Evolutionary conservation across 2,797 vertebrate species (phyloP), one percentile per base, ranked within the genome.

Genomic region (Chaunax sp.): DNA sequence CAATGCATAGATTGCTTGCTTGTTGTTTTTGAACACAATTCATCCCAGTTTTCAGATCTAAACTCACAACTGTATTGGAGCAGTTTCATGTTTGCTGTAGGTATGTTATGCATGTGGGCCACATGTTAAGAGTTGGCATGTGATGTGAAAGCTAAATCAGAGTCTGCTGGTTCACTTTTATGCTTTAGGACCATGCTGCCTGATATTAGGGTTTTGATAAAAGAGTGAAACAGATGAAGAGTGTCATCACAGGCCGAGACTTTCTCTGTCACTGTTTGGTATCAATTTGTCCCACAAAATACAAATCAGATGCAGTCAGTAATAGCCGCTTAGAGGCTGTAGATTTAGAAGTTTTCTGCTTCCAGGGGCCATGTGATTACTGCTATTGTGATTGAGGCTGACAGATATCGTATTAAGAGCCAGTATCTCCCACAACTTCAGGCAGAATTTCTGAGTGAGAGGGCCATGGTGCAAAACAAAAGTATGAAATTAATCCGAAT

Each of bases 71-170:
- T 61, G 19, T 37, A 35, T 11, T 11, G 20, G 22, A 59, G 43
- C 13, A 13, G 25, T 41, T 56, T 50, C 19, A 18, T 41, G 11
- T 59, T 28, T 79, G 12, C 33, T 67, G 55, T 46, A 44, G 40
- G 43, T 73, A 53, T 60, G 38, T 45, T 50, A 15, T 53, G 55
- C 13, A 12, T 40, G 19, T 57, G 61, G 57, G 44, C 58, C 68
- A 66, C 38, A 33, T 45, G 62, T 43, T 12, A 63, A 49, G 51
- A 20, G 53, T 19, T 68, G 45, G 53, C 71, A 72, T 75, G 55
- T 67, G 60, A 83, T 84, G 35, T 55, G 38, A 80, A 63, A 5
- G 5, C 58, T 77, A 71, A 82, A 83, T 78, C 63, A 69, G 25
- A 77, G 37, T 76, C 79, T 72, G 52, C 28, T 25, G 69, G 11